Evolutionary conservation across 2,113 vertebrate species (phyloP).

Genomic region (Trogon melanurus): DNA sequence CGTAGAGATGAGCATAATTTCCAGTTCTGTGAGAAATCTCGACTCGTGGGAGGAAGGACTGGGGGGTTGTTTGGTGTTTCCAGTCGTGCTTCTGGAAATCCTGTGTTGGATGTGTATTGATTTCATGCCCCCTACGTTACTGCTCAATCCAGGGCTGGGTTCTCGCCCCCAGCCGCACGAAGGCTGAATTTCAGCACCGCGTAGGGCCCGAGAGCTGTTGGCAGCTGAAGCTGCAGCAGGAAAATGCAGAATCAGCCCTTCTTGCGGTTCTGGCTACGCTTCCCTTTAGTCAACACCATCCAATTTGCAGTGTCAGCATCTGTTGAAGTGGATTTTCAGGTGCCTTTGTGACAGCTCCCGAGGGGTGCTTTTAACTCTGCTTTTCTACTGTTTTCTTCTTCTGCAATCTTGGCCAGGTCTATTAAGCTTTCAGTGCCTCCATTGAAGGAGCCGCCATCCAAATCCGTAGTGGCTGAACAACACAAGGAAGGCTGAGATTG

Average conservation of each 20-base stretch:
- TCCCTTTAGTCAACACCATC: not conserved
- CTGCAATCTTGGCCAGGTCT: rapidly evolving
- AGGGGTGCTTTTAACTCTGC: not conserved
- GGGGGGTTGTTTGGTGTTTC: not conserved
- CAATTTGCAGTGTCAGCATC: not conserved
- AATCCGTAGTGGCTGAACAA: not conserved
- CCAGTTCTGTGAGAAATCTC: not conserved
- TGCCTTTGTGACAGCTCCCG: not conserved
- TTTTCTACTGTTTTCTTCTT: not conserved
- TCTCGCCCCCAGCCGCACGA: not conserved
- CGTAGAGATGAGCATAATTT: not conserved
- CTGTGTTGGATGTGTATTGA: not conserved
- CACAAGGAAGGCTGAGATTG: not conserved
- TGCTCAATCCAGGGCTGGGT: not conserved
- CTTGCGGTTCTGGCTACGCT: not conserved
- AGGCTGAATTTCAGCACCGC: not conserved
- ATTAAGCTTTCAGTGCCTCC: not conserved
- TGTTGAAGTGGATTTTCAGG: not conserved
- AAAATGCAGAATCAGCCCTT: not conserved
- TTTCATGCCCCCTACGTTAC: not conserved
- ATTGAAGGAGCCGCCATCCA: not conserved
- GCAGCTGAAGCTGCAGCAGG: not conserved
- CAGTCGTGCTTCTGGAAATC: not conserved
- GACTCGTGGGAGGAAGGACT: not conserved
- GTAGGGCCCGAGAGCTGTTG: not conserved